Conservation (phyloP, 1,140 invertebrate genomes). For the Anastrepha obliqua region DNA sequence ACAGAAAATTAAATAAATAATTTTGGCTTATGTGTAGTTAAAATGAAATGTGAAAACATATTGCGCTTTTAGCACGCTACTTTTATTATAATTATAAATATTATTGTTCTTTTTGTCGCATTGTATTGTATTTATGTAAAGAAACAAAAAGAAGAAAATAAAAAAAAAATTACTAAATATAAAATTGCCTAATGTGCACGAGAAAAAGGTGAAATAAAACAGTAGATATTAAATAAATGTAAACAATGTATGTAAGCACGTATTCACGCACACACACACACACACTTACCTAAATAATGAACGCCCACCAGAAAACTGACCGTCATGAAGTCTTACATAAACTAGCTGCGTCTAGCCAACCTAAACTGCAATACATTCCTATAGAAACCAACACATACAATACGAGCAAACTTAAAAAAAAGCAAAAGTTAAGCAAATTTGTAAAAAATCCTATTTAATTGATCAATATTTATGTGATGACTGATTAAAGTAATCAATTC, state of each 20-base stretch:
- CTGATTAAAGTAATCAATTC: too few species aligned
- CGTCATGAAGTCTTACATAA: too few species aligned
- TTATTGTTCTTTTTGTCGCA: conserved; percentile 40
- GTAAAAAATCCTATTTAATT: too few species aligned
- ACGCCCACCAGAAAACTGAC: too few species aligned
- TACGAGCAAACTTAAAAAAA: too few species aligned
- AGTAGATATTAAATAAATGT: background rate
- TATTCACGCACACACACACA: background rate
- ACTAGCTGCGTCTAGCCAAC: too few species aligned
- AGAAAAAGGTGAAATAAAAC: background rate
- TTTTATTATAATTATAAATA: conserved; percentile 14
- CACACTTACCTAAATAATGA: background rate
- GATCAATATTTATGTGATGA: too few species aligned
- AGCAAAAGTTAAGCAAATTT: too few species aligned
- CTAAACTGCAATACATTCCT: too few species aligned
- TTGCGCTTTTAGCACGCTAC: conserved; percentile 21
- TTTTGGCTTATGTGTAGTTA: background rate
- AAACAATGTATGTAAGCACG: background rate
- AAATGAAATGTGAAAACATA: background rate
- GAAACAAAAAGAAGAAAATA: background rate
- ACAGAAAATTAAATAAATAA: conserved; percentile 13
- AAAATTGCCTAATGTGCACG: background rate
- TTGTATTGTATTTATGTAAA: conserved; percentile 26
- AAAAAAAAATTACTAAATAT: background rate
- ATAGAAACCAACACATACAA: too few species aligned